Evolutionary conservation across 2,888 invertebrate species (phyloP), one percentile per base, ranked within the genome.

Genomic region (Cerceris ruficornis): DNA sequence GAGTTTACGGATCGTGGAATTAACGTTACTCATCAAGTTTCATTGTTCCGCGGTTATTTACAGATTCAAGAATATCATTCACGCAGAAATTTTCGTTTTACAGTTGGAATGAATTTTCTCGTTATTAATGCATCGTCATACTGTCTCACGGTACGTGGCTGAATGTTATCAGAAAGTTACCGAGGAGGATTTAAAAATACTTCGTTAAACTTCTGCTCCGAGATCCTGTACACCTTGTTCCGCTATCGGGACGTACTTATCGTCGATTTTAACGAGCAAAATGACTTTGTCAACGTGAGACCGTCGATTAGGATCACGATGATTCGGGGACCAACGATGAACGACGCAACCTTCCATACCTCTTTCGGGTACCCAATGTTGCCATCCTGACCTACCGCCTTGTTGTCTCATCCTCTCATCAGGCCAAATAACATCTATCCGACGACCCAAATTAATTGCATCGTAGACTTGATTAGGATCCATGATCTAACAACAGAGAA

Each of bases 401-500:
- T 96, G 94, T 77, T 95, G 95, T 69, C 98, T 93, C 96, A 98
- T 97, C 66, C 95, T 95, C 91, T 98, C 98, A 85, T 96, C 96
- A 0, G 99, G 99, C 99, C 99, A 99, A 85, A 96, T 95, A n/a
- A 98, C 98, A 89, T 98, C 98, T 75, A 98, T 98, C 80, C 98
- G 93, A 77, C 98, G 93, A 8, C 98, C 98, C 83, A 98, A 93
- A 92, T 98, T 98, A 72, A 98, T 96, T 80, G 97, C 97, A 90
- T 98, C 98, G 89, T 97, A 98, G 58, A 98, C 97, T 88, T 95
- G 94, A 91, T 94, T 94, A 11, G 95, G 94, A 91, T 95, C 95
- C 82, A 94, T 92, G 83, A 95, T 94, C 94, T 94, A 55, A 50
- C 58, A 73, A 43, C 11, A 54, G 46, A 15, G 2, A 55, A 17